A percentile compares a stretch with the other conserved stretches of the same genome.
These are phyloP conservation scores for Centropyge bicolor DNA, from an alignment of 2,797 vertebrate species.

Conservation along the genomic window DNA sequence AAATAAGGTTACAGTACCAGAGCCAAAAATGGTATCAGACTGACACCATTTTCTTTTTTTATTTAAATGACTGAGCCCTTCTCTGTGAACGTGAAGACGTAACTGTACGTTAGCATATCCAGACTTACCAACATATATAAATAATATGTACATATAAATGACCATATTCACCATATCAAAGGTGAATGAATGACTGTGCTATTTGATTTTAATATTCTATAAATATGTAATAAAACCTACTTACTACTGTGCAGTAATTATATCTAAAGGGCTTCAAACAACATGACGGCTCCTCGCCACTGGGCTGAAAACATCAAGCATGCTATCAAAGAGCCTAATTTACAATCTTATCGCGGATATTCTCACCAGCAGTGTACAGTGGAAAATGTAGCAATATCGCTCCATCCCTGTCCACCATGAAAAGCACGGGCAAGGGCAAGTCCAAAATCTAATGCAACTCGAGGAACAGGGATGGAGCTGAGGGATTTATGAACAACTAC, in stretches of 20 bases:
- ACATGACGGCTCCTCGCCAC: conserved; percentile 22
- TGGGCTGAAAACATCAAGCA: conserved; percentile 27
- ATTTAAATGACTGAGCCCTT: not conserved
- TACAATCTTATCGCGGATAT: conserved; percentile 35
- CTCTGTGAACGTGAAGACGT: not conserved
- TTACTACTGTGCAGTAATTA: conserved; percentile 32
- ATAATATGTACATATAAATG: not conserved
- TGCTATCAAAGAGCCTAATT: conserved; percentile 48
- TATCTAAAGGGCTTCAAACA: conserved; percentile 38
- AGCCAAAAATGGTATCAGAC: too few relatives aligned
- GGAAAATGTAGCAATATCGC: conserved; percentile 24
- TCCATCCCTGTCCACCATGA: conserved; percentile 15
- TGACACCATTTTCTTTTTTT: too few relatives aligned
- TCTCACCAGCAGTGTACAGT: conserved; percentile 18
- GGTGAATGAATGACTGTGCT: not conserved
- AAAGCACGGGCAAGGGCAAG: conserved; percentile 38
- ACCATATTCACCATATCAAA: not conserved
- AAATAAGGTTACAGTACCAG: too few relatives aligned
- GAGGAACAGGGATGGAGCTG: conserved; percentile 13
- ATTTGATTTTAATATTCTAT: conserved; percentile 7
- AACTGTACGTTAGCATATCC: not conserved
- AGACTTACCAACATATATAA: not conserved
- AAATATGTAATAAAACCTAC: not conserved
- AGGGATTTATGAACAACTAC: conserved; percentile 18
- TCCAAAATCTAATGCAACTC: conserved; percentile 27